A percentile compares a stretch with the other conserved stretches of the same genome.
phyloP scores from a whole-genome alignment of 2,888 invertebrate genomes.

The Ophion obscuratus region DNA sequence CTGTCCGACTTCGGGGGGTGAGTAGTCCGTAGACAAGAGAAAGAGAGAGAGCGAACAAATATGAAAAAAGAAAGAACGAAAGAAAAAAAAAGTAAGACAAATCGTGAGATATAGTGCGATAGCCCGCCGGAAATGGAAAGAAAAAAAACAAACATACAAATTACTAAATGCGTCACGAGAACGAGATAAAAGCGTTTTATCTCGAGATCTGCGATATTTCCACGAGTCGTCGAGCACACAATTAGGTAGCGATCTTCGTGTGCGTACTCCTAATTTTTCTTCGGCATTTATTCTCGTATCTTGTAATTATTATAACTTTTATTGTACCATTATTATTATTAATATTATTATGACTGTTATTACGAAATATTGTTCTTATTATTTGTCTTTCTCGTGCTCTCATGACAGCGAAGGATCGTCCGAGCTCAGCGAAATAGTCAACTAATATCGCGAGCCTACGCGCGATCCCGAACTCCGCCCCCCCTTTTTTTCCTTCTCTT shows the following conservation, averaged over 20 bases:
- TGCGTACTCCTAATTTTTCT: slow-evolving; percentile 76
- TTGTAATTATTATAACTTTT: slow-evolving; percentile 32
- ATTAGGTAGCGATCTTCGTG: slow-evolving; percentile 76
- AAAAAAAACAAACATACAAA: background rate
- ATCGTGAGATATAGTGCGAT: slow-evolving; percentile 52
- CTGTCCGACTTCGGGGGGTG: slow-evolving; percentile 86
- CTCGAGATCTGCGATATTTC: slow-evolving; percentile 60
- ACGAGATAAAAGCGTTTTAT: background rate
- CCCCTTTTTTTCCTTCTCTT: slow-evolving; percentile 40
- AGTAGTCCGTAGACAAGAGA: slow-evolving; percentile 82
- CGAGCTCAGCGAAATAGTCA: slow-evolving; percentile 52
- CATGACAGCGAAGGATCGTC: slow-evolving; percentile 56
- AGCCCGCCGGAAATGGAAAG: background rate
- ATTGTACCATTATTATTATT: slow-evolving; percentile 54
- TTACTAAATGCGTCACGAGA: background rate
- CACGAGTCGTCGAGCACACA: slow-evolving; percentile 66
- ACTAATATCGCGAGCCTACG: slow-evolving; percentile 4
- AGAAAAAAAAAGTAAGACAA: slow-evolving; percentile 28
- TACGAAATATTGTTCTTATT: slow-evolving; percentile 76
- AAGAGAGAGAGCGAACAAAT: slow-evolving; percentile 35
- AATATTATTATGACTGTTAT: slow-evolving; percentile 79
- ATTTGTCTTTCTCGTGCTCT: slow-evolving; percentile 82
- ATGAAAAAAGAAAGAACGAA: slow-evolving; percentile 9
- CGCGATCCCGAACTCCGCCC: background rate
- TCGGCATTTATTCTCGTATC: slow-evolving; percentile 76